Base-by-base conservation (phyloP, 2,888 invertebrate species). In the Acholoe squamosa region DNA sequence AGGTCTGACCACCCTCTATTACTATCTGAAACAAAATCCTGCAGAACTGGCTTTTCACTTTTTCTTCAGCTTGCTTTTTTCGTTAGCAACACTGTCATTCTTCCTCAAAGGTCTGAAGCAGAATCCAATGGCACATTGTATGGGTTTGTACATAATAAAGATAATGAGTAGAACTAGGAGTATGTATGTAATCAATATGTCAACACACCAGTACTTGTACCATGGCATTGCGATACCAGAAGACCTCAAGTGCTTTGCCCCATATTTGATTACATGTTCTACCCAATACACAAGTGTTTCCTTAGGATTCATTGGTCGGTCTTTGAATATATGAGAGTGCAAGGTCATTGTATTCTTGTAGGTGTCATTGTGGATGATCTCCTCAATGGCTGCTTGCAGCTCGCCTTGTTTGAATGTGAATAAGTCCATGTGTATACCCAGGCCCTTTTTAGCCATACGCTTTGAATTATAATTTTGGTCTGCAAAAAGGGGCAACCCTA, bases 261-360 rank as follows among this genome's bases (percentile, higher is more conserved):
- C 88, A 56, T 54, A 88, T 31, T 56, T 52, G 22, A 88, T 25
- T 0, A 88, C 25, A 56, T 88, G 88, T 28, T 52, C 88, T 1
- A 88, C 88, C 88, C 88, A 88, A 28, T 25, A 88, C 12, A 54
- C 56, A 22, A 56, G n/a, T 28, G 52, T 88, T 22, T 88, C 54
- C 54, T 28, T 88, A 19, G 88, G 88, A 5, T 52, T 28, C 56
- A 54, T 22, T 7, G 88, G 88, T 3, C 52, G n/a, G 54, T 56
- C 56, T n/a, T 31, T 22, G 19, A 88, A 56, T 12, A 88, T 88
- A 10, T 52, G 1, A n/a, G 88, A 88, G 33, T 22, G 33, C 25
- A 1, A n/a, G 22, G 43, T n/a, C 16, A 88, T 25, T 25, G n/a
- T n/a, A 0, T 56, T n/a, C n/a, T n/a, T 22, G 54, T 56, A 56